Percentiles rank a stretch among this genome's conserved stretches.
Conservation (phyloP, 53 echinoderm and acorn worm genomes). For the Apostichopus leukothele region DNA sequence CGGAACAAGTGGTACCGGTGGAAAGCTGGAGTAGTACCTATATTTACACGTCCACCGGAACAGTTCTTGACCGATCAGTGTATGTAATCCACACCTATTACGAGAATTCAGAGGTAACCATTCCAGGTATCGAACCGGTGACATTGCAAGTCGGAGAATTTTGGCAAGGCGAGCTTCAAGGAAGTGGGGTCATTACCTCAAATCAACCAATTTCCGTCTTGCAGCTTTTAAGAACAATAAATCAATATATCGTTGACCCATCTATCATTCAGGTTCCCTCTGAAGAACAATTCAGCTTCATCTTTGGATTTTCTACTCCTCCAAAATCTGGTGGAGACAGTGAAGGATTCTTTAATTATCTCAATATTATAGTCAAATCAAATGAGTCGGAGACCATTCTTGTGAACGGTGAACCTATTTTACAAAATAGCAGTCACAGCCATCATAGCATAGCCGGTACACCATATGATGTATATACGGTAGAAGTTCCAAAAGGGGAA, state of each 20-base stretch:
- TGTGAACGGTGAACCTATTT: conserved; percentile 45
- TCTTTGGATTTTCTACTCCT: conserved; percentile 64
- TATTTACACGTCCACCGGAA: conserved; percentile 51
- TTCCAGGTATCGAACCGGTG: conserved; percentile 43
- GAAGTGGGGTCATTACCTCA: conserved; percentile 59
- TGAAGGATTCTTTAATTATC: conserved; percentile 51
- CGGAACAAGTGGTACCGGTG: conserved; percentile 61
- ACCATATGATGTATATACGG: conserved; percentile 35
- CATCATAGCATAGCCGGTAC: conserved; percentile 38
- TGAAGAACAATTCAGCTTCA: conserved; percentile 57
- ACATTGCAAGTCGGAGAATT: conserved; percentile 50
- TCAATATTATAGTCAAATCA: conserved; percentile 58
- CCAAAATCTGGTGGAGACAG: conserved; percentile 47
- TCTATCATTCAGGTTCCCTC: conserved; percentile 64
- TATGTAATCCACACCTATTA: conserved; percentile 56
- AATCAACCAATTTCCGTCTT: conserved; percentile 51
- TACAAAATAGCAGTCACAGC: conserved; percentile 3
- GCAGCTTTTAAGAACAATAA: conserved; percentile 43
- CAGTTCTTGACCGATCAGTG: neutral
- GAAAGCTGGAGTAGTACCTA: conserved; percentile 66
- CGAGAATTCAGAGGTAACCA: conserved; percentile 36
- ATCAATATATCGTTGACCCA: conserved; percentile 49
- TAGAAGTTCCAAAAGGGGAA: conserved; percentile 55
- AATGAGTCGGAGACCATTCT: conserved; percentile 38
- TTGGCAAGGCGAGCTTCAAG: conserved; percentile 53